Evolutionary conservation across 1,140 invertebrate species (phyloP).

Genomic region (Bombus polaris): DNA sequence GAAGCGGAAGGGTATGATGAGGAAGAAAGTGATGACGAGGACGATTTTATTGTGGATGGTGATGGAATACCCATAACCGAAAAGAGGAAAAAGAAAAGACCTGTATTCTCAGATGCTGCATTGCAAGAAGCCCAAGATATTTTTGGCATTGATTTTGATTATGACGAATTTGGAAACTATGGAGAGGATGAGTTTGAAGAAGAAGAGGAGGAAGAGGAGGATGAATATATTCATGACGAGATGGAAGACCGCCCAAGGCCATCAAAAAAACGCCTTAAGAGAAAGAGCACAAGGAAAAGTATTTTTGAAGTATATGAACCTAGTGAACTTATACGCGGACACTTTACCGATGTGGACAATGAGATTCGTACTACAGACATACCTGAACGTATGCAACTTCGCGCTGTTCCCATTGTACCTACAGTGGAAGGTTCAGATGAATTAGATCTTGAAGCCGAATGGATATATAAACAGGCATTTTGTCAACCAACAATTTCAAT

Average conservation of each 20-base stretch:
- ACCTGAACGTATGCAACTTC: conserved; percentile 95
- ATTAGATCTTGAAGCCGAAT: conserved; percentile 96
- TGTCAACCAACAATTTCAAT: conserved; percentile 90
- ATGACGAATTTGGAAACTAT: conserved; percentile 96
- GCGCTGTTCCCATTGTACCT: conserved; percentile 92
- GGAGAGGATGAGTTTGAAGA: conserved; percentile 94
- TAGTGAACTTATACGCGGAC: conserved; percentile 96
- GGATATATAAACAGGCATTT: conserved; percentile 98
- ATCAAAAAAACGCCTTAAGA: conserved; percentile 89
- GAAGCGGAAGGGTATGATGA: conserved; percentile 86
- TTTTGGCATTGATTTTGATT: conserved; percentile 99
- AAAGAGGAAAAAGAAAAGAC: too few relatives aligned
- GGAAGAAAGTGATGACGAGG: too few relatives aligned
- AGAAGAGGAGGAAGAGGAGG: conserved; percentile 89
- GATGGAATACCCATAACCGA: too few relatives aligned
- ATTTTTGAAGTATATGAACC: conserved; percentile 99
- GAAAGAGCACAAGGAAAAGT: conserved; percentile 92
- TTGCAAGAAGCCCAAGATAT: conserved; percentile 99
- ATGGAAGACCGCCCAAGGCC: conserved; percentile 83
- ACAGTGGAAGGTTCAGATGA: conserved; percentile 94
- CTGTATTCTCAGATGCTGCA: conserved; percentile 77
- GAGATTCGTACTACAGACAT: conserved; percentile 94
- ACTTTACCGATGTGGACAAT: conserved; percentile 97
- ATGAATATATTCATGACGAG: conserved; percentile 89
- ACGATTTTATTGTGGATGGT: too few relatives aligned